These are phyloP conservation scores for Tuberolachnus salignus DNA, from an alignment of 2,888 invertebrate genomes.

Conservation along the genomic window DNA sequence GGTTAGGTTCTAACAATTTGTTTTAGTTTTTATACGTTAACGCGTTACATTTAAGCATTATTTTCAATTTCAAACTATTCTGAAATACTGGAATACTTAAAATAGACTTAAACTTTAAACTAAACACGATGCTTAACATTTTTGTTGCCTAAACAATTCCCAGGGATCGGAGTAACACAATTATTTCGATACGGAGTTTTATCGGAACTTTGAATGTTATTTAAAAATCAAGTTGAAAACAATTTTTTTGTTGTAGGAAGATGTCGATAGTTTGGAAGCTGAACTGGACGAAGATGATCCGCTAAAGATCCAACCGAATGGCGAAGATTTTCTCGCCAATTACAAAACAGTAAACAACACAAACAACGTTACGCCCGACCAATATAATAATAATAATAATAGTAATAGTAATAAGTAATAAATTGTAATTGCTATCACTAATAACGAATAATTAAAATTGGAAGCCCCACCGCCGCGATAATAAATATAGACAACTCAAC, in stretches of 20 bases:
- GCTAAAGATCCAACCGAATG: constrained; percentile 60
- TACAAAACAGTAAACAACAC: background rate
- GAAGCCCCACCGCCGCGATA: background rate
- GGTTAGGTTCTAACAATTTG: too few species aligned
- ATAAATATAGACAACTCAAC: background rate
- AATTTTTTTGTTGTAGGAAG: constrained; percentile 61
- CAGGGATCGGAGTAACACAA: too few species aligned
- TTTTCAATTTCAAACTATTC: too few species aligned
- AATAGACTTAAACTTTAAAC: too few species aligned
- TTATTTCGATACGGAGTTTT: too few species aligned
- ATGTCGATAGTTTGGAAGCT: constrained; percentile 65
- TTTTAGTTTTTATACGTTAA: too few species aligned
- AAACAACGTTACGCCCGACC: background rate
- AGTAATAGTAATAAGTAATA: too few species aligned
- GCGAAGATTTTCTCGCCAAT: constrained; percentile 57
- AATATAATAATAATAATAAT: background rate
- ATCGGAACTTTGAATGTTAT: too few species aligned
- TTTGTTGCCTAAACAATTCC: too few species aligned
- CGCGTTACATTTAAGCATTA: too few species aligned
- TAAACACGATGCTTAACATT: too few species aligned
- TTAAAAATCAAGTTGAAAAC: background rate
- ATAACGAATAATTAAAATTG: background rate
- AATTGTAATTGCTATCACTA: background rate
- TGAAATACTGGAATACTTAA: too few species aligned
- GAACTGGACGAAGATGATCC: constrained; percentile 65